Evolutionary conservation across 2,113 vertebrate species (phyloP), one percentile per base, ranked within the genome.

Genomic region (Bufo gargarizans): DNA sequence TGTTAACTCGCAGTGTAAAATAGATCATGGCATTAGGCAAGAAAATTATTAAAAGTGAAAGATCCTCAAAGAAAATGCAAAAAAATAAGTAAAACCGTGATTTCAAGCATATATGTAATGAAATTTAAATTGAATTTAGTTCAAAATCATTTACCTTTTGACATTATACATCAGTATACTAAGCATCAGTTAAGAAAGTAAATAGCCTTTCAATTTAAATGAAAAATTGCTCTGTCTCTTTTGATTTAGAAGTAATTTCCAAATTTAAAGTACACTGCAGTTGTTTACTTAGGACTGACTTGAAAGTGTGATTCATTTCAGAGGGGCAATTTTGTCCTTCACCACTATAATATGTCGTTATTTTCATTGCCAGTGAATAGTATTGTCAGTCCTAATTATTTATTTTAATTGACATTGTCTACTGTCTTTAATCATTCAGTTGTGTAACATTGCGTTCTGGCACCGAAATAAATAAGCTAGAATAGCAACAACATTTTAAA

Each of bases 171-270:
- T 95, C 93, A 94, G 88, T 90, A 90, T 89, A 85, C 90, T 90
- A 86, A 90, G 89, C 90, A 92, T 90, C 89, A 89, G 92, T 93
- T 91, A 85, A 91, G 92, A 93, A 94, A 94, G 93, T 92, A 96
- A 96, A 94, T 96, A 95, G 93, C 93, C 94, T 91, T 88, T 93
- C 93, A 93, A 92, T 91, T 82, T 93, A 90, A 91, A 96, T 94
- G 93, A 97, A 95, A 96, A 96, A 97, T 96, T 94, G 94, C 92
- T 91, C 94, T 96, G 94, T 96, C 95, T 95, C 94, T 94, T 97
- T 94, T 95, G 94, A 96, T 97, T 94, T 91, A 93, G 93, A 93
- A 93, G 94, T 94, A 94, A 95, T 95, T 96, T 95, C 94, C 94
- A 94, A 92, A 96, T 95, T 94, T 93, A 94, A 95, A 94, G 91